phyloP scores from a whole-genome alignment of 2,113 vertebrate genomes.

The Butorides virescens region DNA sequence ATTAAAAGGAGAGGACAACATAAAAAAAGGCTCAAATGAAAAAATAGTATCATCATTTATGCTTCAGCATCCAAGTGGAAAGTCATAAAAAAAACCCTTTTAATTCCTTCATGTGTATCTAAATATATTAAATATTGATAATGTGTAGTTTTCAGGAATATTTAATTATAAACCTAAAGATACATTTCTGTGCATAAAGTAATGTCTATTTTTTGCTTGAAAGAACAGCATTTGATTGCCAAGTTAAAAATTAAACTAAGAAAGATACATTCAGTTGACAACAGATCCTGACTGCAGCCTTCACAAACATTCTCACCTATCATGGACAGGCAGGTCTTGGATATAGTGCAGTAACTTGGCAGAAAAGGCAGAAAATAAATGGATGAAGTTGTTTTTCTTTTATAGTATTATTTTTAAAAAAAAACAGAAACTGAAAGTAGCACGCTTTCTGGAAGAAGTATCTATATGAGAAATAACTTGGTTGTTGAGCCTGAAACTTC shows the following conservation, averaged over 20 bases:
- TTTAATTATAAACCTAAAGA: background rate
- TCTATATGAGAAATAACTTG: background rate
- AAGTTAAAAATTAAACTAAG: background rate
- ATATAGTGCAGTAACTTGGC: background rate
- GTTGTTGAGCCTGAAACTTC: background rate
- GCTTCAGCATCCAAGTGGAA: background rate
- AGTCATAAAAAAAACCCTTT: background rate
- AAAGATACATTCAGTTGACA: background rate
- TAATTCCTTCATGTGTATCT: background rate
- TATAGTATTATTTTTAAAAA: background rate
- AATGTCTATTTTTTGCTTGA: background rate
- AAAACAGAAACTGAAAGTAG: background rate
- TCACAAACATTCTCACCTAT: background rate
- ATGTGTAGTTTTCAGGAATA: background rate
- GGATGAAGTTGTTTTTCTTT: background rate
- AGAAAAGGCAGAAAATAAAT: background rate
- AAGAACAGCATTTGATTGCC: slow-evolving; percentile 6
- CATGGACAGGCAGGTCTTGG: background rate
- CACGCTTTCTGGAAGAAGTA: background rate
- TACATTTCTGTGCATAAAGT: background rate
- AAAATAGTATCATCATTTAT: background rate
- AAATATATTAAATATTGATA: background rate
- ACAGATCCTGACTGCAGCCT: slow-evolving; percentile 6
- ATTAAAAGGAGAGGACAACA: background rate
- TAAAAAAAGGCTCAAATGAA: background rate